Evolutionary conservation across 2,113 vertebrate genomes (phyloP), one percentile per base, ranked within the genome.

Genomic region (Piprites chloris): DNA sequence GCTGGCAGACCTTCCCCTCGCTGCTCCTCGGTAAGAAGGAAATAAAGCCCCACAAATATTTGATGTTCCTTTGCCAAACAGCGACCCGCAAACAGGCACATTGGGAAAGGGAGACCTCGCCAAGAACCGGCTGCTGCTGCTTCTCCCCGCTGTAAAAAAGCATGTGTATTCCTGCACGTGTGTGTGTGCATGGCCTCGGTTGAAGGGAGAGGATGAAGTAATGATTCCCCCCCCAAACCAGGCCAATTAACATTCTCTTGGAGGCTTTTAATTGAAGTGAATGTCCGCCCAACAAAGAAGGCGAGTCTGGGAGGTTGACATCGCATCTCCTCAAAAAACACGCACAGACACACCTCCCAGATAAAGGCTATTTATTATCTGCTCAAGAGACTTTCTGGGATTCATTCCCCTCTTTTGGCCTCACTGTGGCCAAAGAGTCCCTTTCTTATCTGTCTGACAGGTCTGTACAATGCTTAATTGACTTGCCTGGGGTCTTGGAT

Each of bases 401-500:
- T 92, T 86, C 81, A 28, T 59, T 76, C 77, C 66, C 84, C 78
- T 87, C 84, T 86, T 77, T 39, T 56, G 79, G 94, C 73, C 90
- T 80, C 93, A 50, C 87, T 81, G 53, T 35, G 86, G 93, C 94
- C 95, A 90, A 67, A 93, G 58, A 55, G 42, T 76, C 77, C 90
- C 86, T 96, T 96, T 96, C 88, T 96, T 84, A 95, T 95, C 95
- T 95, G 84, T 55, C 89, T 95, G 96, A 94, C 94, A 97, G 85
- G 92, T 86, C 92, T 56, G 56, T 72, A 96, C 96, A 97, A 97
- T 89, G 59, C 93, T 86, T 96, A 96, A 97, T 96, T 96, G 90
- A 96, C 92, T 96, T 90, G 95, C 95, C 94, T 75, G 89, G 89
- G 93, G 90, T 96, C 87, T 65, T 90, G 76, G 28, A 39, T 75